Conservation (phyloP, 2,888 invertebrate genomes). For the Listrodromus nycthemerus region DNA sequence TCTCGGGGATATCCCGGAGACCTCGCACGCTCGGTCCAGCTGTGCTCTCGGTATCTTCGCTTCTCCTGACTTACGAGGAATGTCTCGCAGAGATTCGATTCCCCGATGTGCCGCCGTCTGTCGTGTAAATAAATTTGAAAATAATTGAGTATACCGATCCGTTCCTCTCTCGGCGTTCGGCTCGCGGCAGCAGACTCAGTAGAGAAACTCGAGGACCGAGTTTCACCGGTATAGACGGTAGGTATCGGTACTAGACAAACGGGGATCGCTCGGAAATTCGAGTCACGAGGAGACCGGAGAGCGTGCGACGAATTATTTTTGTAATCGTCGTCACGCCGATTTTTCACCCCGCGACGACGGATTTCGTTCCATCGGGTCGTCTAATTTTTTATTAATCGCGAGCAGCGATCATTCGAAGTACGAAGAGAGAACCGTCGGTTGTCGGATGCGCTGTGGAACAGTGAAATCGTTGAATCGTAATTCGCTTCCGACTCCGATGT, state of each 20-base stretch:
- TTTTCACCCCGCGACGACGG: background rate
- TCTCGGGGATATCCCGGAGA: conserved; percentile 12
- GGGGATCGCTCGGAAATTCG: background rate
- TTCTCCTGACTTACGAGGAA: conserved; percentile 62
- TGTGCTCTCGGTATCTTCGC: conserved; percentile 35
- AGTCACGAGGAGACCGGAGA: background rate
- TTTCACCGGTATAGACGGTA: background rate
- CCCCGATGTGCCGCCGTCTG: conserved; percentile 45
- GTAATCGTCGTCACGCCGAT: background rate
- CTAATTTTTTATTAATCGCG: background rate
- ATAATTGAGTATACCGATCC: conserved; percentile 61
- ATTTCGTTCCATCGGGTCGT: background rate
- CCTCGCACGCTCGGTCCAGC: conserved; percentile 17
- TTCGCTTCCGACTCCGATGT: background rate
- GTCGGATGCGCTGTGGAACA: too few species aligned
- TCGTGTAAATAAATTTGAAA: conserved; percentile 65
- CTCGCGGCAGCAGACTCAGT: background rate
- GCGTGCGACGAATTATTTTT: background rate
- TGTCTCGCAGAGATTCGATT: conserved; percentile 62
- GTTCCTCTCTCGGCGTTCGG: conserved; percentile 32
- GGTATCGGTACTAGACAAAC: background rate
- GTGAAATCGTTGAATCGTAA: too few species aligned
- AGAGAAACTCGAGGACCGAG: background rate
- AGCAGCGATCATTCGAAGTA: background rate
- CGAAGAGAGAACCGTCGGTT: background rate